phyloP scores from a whole-genome alignment of 2,797 vertebrate genomes.

The Lacerta agilis region DNA sequence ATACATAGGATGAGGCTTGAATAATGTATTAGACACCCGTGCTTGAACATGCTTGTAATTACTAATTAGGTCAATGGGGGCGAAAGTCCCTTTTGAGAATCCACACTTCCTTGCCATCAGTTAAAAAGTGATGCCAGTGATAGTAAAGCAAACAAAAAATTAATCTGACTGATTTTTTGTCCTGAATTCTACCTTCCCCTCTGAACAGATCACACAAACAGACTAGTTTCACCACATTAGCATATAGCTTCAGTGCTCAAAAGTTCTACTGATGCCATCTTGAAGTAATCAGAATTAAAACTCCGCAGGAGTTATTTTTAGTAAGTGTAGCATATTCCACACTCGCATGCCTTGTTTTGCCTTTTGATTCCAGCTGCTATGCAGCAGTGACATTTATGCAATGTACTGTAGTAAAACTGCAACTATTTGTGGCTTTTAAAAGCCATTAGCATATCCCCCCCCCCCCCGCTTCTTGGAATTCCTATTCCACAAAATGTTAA shows the following conservation, averaged over 20 bases:
- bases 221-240: neutral
- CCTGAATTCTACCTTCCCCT: neutral
- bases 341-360: constrained; percentile 1
- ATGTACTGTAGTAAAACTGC: constrained; percentile 47
- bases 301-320: constrained; percentile 42
- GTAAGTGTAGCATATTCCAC: constrained; percentile 18
- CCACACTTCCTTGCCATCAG: neutral
- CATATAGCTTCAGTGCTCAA: constrained; percentile 31
- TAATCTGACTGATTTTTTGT: neutral
- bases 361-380: constrained; percentile 43
- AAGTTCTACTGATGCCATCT: neutral
- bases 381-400: constrained; percentile 46
- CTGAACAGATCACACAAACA: neutral
- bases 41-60: neutral
- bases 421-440: constrained; percentile 55
- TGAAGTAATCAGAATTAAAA: neutral
- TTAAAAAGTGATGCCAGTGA: neutral
- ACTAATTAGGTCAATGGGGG: neutral
- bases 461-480: constrained; percentile 49
- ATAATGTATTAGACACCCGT: neutral
- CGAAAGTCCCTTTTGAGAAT: neutral
- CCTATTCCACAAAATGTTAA: constrained; percentile 58
- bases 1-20: neutral
- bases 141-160: neutral
- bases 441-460: constrained; percentile 62